These are phyloP conservation scores for Cottus gobio DNA, from an alignment of 2,113 vertebrate species.

Conservation along the genomic window DNA sequence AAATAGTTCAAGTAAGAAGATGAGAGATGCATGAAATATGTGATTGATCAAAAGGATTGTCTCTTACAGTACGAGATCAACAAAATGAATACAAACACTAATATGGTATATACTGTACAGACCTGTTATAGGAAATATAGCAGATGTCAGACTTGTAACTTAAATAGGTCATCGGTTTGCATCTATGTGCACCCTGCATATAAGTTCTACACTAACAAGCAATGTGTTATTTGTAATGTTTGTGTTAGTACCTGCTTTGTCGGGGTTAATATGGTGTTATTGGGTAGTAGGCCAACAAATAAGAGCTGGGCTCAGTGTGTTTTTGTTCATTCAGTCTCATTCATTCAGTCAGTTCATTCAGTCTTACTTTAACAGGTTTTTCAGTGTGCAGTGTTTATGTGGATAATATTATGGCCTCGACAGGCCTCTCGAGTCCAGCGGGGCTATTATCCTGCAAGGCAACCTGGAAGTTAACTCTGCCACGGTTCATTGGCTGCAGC, in stretches of 20 bases:
- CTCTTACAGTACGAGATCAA: neutral
- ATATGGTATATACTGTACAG: neutral
- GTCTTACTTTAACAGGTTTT: slow-evolving; percentile 34
- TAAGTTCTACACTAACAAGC: neutral
- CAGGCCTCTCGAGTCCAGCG: slow-evolving; percentile 31
- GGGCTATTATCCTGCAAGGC: slow-evolving; percentile 44
- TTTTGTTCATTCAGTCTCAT: slow-evolving; percentile 18
- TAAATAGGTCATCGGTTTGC: neutral
- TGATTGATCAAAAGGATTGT: slow-evolving; percentile 27
- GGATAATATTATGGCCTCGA: slow-evolving; percentile 44
- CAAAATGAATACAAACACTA: neutral
- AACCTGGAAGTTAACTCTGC: slow-evolving; percentile 68
- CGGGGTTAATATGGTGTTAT: slow-evolving; percentile 18
- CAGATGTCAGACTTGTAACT: neutral
- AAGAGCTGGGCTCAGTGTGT: slow-evolving; percentile 17
- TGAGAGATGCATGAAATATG: slow-evolving; percentile 20
- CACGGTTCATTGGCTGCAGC: slow-evolving; percentile 50
- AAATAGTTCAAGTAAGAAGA: slow-evolving; percentile 8
- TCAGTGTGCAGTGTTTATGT: slow-evolving; percentile 50
- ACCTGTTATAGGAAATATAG: neutral
- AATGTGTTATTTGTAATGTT: slow-evolving; percentile 11
- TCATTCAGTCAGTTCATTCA: slow-evolving; percentile 24
- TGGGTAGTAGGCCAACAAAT: slow-evolving; percentile 9
- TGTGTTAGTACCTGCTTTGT: neutral
- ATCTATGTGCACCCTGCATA: neutral